Percentiles rank a stretch among this genome's conserved stretches.
Conservation (phyloP, 2,797 vertebrate species). For the Schizothorax lantsangensis region DNA sequence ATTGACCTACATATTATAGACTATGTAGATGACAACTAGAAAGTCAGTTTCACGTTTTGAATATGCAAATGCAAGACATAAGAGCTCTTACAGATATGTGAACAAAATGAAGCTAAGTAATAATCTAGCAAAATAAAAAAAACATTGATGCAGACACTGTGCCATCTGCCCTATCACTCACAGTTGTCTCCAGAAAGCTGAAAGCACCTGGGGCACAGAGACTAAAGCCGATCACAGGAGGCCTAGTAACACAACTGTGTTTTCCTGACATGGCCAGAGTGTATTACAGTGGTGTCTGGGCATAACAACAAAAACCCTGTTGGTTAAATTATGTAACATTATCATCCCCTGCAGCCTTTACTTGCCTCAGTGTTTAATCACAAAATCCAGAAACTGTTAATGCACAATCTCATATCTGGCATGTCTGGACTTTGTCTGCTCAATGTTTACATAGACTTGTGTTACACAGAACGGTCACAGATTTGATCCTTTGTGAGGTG, state of each 20-base stretch:
- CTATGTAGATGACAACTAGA: neutral
- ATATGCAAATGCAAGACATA: neutral
- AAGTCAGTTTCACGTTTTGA: neutral
- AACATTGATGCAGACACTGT: neutral
- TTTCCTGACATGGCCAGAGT: neutral
- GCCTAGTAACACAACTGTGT: conserved; percentile 4
- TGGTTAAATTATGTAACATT: conserved; percentile 7
- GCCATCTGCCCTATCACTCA: neutral
- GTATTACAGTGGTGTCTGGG: neutral
- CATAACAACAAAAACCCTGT: neutral
- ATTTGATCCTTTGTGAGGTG: conserved; percentile 26
- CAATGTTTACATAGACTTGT: conserved; percentile 43
- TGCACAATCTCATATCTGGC: conserved; percentile 23
- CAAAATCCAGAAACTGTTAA: conserved; percentile 25
- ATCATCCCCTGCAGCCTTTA: conserved; percentile 1
- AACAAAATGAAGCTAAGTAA: neutral
- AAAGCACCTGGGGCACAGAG: neutral
- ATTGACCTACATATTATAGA: neutral
- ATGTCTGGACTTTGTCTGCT: conserved; percentile 42
- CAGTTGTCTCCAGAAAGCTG: neutral
- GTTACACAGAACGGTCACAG: neutral
- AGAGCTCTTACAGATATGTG: neutral
- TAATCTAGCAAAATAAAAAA: neutral
- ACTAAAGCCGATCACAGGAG: neutral
- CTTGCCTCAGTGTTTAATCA: neutral